phyloP scores from a whole-genome alignment of 2,797 vertebrate species.

The Ceryle rudis region DNA sequence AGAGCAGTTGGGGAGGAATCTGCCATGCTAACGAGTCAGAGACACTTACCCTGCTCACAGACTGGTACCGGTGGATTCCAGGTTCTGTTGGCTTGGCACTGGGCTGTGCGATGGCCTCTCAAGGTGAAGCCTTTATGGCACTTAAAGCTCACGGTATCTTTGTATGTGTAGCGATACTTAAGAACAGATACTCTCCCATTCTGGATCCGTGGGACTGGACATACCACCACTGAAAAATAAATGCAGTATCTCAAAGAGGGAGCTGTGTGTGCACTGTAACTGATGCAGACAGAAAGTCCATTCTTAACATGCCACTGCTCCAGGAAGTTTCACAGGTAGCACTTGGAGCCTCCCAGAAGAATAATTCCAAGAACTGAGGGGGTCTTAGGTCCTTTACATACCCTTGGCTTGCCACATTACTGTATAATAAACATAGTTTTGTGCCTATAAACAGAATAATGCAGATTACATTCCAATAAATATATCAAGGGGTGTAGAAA shows the following conservation, averaged over 20 bases:
- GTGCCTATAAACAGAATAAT: neutral
- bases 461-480: neutral
- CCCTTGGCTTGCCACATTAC: too few relatives aligned
- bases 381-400: neutral
- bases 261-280: accelerated
- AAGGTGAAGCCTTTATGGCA: conserved; percentile 71
- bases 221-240: conserved; percentile 17
- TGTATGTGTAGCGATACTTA: conserved; percentile 8
- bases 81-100: conserved; percentile 41
- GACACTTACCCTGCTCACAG: conserved; percentile 63
- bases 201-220: neutral
- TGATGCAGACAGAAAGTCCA: accelerated
- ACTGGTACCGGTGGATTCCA: conserved; percentile 67
- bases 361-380: neutral
- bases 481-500: neutral
- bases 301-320: neutral
- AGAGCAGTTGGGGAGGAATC: neutral
- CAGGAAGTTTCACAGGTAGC: neutral
- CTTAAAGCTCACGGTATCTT: conserved; percentile 26
- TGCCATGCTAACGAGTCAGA: accelerated
- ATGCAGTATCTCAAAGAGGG: neutral
- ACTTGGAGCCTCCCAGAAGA: neutral
- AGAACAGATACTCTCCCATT: neutral
- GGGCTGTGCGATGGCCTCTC: conserved; percentile 59
- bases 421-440: neutral